Conservation (phyloP, 2,797 vertebrate genomes). For the Propithecus deckenii region DNA sequence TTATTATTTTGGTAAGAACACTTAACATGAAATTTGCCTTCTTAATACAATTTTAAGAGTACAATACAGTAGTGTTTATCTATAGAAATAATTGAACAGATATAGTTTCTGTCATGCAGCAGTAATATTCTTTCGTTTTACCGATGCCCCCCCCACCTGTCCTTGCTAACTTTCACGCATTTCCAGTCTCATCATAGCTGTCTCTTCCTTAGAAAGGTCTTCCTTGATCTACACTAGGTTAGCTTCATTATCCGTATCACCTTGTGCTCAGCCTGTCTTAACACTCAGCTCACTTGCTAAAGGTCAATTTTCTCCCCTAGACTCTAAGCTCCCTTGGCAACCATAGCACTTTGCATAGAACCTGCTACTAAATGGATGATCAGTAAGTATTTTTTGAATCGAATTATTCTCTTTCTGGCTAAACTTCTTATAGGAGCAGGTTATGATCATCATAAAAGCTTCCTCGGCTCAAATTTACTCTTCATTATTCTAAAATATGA, state of each 20-base stretch:
- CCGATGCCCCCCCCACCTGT: background rate
- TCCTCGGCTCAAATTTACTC: background rate
- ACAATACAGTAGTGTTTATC: background rate
- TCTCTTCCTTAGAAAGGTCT: background rate
- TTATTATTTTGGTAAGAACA: background rate
- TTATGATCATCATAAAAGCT: background rate
- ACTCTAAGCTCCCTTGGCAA: background rate
- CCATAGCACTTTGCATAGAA: background rate
- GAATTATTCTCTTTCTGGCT: background rate
- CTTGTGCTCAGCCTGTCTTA: background rate
- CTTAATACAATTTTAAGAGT: background rate
- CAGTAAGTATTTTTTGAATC: background rate
- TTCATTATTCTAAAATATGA: conserved; percentile 38
- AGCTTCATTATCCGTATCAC: background rate
- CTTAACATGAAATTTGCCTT: background rate
- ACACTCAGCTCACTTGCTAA: background rate
- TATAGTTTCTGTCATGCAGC: background rate
- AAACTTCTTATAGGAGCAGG: background rate
- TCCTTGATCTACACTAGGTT: background rate
- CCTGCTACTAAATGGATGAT: background rate
- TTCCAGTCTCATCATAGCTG: background rate
- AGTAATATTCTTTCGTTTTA: background rate
- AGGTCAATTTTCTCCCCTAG: background rate
- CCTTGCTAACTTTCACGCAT: background rate
- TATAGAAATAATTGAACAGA: background rate